Percentiles rank a stretch among this genome's conserved stretches.
phyloP scores from a whole-genome alignment of 2,888 invertebrate species.

The Eupithecia vulgata region DNA sequence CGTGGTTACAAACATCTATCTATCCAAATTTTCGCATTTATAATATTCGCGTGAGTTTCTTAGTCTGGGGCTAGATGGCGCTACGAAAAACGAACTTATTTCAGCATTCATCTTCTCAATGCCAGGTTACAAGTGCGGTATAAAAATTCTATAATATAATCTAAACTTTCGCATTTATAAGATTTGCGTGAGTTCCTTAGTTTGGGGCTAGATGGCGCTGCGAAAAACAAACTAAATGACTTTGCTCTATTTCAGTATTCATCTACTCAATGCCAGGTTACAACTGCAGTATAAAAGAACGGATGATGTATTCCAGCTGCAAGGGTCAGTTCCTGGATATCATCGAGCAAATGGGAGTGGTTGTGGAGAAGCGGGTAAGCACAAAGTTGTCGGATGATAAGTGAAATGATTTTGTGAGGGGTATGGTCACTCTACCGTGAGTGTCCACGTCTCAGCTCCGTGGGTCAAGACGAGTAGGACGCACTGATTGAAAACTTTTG shows the following conservation, averaged over 20 bases:
- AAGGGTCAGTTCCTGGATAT: slow-evolving; percentile 95
- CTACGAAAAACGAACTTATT: slow-evolving; percentile 43
- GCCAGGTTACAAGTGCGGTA: slow-evolving; percentile 97
- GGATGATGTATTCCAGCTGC: slow-evolving; percentile 99
- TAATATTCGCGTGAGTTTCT: too few relatives aligned
- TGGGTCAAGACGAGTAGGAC: too few relatives aligned
- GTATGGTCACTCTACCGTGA: too few relatives aligned
- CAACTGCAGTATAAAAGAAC: slow-evolving; percentile 96
- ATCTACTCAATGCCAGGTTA: slow-evolving; percentile 99
- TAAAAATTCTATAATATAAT: too few relatives aligned
- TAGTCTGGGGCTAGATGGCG: background rate
- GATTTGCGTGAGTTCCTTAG: too few relatives aligned
- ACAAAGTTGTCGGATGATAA: background rate
- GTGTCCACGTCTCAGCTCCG: too few relatives aligned
- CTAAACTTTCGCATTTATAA: too few relatives aligned
- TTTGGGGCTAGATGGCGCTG: background rate
- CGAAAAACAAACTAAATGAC: background rate
- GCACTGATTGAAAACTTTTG: too few relatives aligned
- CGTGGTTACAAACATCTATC: too few relatives aligned
- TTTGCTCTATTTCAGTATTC: slow-evolving; percentile 88
- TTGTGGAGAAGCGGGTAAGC: slow-evolving; percentile 93
- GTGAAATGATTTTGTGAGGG: too few relatives aligned
- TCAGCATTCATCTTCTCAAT: slow-evolving; percentile 99
- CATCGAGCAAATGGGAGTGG: slow-evolving; percentile 90
- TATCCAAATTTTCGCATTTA: too few relatives aligned